Conservation (phyloP, 2,113 vertebrate genomes). For the Pollimyrus isidori region DNA sequence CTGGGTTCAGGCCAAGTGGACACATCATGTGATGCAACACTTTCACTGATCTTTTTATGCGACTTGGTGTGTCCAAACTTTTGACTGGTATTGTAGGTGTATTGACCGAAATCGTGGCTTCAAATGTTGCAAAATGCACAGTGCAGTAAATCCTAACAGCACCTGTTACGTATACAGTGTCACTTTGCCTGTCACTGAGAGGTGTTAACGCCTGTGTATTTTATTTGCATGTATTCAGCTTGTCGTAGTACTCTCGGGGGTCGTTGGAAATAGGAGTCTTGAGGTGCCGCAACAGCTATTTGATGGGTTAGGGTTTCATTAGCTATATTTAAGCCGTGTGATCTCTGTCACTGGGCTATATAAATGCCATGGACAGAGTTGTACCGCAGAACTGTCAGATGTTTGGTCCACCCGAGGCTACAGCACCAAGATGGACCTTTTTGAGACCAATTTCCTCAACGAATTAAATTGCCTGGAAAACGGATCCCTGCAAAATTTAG, state of each 20-base stretch:
- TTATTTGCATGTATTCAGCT: constrained; percentile 43
- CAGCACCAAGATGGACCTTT: constrained; percentile 99
- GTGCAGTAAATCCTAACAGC: constrained; percentile 31
- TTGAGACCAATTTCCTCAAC: constrained; percentile 91
- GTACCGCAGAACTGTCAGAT: constrained; percentile 54
- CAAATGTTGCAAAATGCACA: constrained; percentile 7
- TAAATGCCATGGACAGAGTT: constrained; percentile 82
- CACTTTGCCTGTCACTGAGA: constrained; percentile 35
- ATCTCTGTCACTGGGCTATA: constrained; percentile 92
- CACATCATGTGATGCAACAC: background rate
- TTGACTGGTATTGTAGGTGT: background rate
- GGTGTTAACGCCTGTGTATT: constrained; percentile 36
- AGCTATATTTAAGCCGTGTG: constrained; percentile 89
- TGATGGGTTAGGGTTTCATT: constrained; percentile 90
- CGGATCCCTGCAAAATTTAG: constrained; percentile 81
- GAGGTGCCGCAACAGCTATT: constrained; percentile 82
- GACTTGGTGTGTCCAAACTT: background rate
- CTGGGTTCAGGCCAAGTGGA: background rate
- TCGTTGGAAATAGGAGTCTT: constrained; percentile 64
- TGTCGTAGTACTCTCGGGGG: constrained; percentile 39
- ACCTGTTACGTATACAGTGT: constrained; percentile 22
- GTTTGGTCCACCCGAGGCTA: constrained; percentile 43
- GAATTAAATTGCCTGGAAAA: constrained; percentile 78
- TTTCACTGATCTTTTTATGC: background rate
- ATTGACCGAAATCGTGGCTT: background rate